Base-by-base conservation (phyloP, 2,113 vertebrate genomes). In the Ochotona curzoniae region DNA sequence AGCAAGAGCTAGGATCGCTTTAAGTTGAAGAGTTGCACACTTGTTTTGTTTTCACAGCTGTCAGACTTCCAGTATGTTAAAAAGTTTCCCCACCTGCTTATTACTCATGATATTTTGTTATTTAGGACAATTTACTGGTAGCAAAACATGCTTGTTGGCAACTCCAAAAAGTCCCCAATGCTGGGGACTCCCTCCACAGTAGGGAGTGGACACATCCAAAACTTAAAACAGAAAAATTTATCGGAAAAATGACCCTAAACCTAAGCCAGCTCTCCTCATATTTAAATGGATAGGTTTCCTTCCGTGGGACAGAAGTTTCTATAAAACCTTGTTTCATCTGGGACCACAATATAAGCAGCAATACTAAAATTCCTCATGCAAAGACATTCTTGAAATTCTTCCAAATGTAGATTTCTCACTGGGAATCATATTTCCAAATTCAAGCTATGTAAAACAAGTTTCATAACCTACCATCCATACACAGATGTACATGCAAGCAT, bases 1-100 rank as follows among this genome's bases (percentile, higher is more conserved):
- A 94, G 35, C 51, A 32, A 61, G 47, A 95, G 20, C 14, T 75
- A 74, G 47, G 21, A 32, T 92, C 92, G 93, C 88, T 93, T 97
- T 71, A 83, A 80, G 76, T 92, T 91, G 49, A 90, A 90, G 26
- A 87, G 30, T 28, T 90, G 54, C 12, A 32, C 80, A 26, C 71
- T 94, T 95, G 91, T 91, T 95, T 96, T 95, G 70, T 79, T 93
- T 95, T 83, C 47, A 85, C 66, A 93, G 70, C 82, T 96, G 87
- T 94, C 82, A 51, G n/a, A 32, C 71, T 81, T 92, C 93, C 92
- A 44, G 69, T 54, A 71, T 64, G 69, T 74, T 69, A 61, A 90
- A 83, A n/a, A 25, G 90, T 79, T 60, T n/a, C 66, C 81, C 66
- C 71, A 94, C 76, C 69, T 38, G n/a, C 38, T 93, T 74, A 44